phyloP scores from a whole-genome alignment of 2,113 vertebrate genomes.

The Chamaea fasciata region DNA sequence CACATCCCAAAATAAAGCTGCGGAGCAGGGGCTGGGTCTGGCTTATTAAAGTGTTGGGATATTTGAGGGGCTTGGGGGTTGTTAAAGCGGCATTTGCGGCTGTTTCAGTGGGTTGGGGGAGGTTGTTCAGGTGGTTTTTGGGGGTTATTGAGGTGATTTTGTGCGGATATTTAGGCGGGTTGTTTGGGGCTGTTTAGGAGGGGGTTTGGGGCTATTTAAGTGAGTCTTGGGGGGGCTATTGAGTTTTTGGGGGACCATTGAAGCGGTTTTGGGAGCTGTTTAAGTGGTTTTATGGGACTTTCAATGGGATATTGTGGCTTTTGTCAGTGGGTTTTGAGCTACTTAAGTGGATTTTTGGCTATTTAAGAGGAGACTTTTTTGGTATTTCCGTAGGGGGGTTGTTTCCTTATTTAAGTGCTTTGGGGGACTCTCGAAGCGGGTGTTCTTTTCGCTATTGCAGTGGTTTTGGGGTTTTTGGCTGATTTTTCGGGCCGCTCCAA shows the following conservation, averaged over 20 bases:
- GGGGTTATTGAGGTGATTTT: no score
- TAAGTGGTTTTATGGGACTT: neutral
- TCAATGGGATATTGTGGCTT: neutral
- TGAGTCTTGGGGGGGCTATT: no score
- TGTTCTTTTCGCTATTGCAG: rapidly evolving
- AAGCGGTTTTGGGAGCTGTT: no score
- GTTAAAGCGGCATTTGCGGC: rapidly evolving
- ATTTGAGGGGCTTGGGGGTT: neutral
- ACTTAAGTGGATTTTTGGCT: neutral
- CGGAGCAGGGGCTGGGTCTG: neutral
- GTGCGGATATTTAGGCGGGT: rapidly evolving
- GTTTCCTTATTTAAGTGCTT: no score
- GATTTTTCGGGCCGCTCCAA: rapidly evolving
- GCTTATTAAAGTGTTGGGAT: neutral
- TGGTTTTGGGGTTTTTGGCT: rapidly evolving
- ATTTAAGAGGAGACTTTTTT: neutral
- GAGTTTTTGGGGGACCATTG: rapidly evolving
- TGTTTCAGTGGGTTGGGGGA: neutral
- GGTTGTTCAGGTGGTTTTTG: rapidly evolving
- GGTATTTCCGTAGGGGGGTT: no score
- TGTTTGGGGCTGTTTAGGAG: neutral
- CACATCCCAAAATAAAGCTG: neutral
- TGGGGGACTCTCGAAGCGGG: neutral
- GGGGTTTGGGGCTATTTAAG: no score
- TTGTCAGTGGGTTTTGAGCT: neutral